Conservation (phyloP, 2,888 invertebrate genomes). For the Mimas tiliae region DNA sequence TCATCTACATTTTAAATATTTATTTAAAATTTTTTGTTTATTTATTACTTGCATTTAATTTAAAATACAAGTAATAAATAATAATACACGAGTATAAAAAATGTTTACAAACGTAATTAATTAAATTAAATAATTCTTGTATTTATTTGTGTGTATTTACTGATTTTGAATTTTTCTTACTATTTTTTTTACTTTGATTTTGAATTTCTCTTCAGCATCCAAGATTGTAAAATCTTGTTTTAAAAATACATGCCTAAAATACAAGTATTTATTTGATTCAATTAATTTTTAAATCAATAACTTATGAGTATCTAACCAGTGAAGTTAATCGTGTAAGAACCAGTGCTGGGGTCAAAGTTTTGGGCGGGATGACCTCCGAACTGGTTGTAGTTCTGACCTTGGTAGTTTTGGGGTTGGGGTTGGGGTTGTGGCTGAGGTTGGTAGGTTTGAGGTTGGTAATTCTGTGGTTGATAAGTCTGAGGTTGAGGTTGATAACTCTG, state of each 20-base stretch:
- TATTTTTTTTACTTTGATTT: neutral
- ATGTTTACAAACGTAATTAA: conserved; percentile 25
- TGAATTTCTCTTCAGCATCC: neutral
- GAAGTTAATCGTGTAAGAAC: conserved; percentile 92
- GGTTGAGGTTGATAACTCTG: conserved; percentile 49
- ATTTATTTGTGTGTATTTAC: neutral
- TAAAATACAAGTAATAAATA: conserved; percentile 29
- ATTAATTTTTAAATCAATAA: neutral
- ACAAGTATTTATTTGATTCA: neutral
- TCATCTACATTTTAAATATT: conserved; percentile 25
- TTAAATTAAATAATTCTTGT: conserved; percentile 21
- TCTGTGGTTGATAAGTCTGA: conserved; percentile 58
- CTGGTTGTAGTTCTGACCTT: conserved; percentile 70
- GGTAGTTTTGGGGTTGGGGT: conserved; percentile 50
- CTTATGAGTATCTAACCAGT: conserved; percentile 73
- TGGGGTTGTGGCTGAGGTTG: conserved; percentile 44
- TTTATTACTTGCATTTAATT: conserved; percentile 30
- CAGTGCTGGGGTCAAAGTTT: conserved; percentile 89
- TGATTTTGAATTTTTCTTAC: neutral
- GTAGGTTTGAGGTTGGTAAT: conserved; percentile 51
- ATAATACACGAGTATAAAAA: neutral
- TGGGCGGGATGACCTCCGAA: conserved; percentile 89
- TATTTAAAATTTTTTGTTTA: conserved; percentile 6
- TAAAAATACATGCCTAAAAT: conserved; percentile 18
- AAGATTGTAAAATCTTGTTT: conserved; percentile 18